Evolutionary conservation across 2,888 invertebrate genomes (phyloP).

Genomic region (Drosophila flavopinicola): DNA sequence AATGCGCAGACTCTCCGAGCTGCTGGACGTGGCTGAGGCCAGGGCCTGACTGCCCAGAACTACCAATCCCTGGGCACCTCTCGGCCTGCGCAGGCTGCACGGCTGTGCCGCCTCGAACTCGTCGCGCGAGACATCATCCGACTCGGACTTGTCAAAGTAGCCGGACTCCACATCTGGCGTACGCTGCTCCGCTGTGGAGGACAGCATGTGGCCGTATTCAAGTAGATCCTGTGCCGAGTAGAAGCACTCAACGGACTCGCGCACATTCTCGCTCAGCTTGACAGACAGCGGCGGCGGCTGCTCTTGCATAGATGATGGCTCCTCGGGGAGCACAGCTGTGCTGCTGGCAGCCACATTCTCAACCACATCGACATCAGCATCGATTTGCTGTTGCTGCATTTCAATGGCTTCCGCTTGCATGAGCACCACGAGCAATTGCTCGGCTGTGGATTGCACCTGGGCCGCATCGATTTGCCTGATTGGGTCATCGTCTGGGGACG

Average conservation of each 20-base stretch:
- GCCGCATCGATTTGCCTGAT: conserved; percentile 30
- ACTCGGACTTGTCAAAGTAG: conserved; percentile 80
- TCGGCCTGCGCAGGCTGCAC: conserved; percentile 10
- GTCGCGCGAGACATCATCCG: conserved; percentile 78
- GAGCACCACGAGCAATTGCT: conserved; percentile 34
- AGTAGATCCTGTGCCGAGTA: conserved; percentile 80
- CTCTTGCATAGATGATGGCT: not conserved
- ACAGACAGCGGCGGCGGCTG: conserved; percentile 4
- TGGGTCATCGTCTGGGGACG: conserved; percentile 33
- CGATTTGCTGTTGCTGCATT: conserved; percentile 49
- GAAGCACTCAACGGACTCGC: conserved; percentile 77
- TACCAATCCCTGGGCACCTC: not conserved
- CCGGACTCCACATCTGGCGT: conserved; percentile 80
- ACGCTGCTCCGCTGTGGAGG: conserved; percentile 60
- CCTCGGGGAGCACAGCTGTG: conserved; percentile 21
- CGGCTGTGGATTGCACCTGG: conserved; percentile 18
- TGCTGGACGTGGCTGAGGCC: conserved; percentile 35
- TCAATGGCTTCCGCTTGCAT: conserved; percentile 60
- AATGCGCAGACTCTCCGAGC: conserved; percentile 72
- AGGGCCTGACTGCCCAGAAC: conserved; percentile 2
- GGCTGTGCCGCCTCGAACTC: conserved; percentile 63
- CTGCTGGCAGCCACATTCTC: conserved; percentile 1
- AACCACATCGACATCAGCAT: no score
- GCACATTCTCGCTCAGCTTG: conserved; percentile 56
- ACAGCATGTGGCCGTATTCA: conserved; percentile 73